Base-by-base conservation (phyloP, 2,888 invertebrate genomes). In the Dinocampus coccinellae region DNA sequence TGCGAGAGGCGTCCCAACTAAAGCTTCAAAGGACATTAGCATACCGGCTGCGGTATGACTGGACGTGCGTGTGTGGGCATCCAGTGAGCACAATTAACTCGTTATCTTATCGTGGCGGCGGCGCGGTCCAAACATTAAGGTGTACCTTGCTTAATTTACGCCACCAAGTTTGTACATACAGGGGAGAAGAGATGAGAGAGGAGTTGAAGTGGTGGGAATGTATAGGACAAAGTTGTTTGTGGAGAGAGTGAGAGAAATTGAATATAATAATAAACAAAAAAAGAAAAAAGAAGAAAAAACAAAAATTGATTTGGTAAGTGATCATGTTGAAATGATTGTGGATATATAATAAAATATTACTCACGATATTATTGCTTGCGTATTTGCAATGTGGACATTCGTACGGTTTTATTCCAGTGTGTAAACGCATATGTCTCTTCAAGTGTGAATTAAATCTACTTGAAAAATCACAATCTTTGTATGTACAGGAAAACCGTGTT, bases 341-440 rank as follows among this genome's bases (percentile, higher is more conserved):
- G 16, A 22, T 39, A 52, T 64, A 34, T 65, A 36, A n/a, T n/a
- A n/a, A n/a, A 29, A 34, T 64, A 47, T 34, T 55, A 60, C 74
- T 90, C 88, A 95, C 94, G 89, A 94, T 90, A 82, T 93, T 93
- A 76, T 93, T 95, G 85, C 94, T 94, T 4, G 91, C 92, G 80
- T 93, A 94, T 29, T 89, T 81, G 84, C 97, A 98, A 84, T 96
- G 92, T 0, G 94, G 94, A 87, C 98, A 98, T 66, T 90, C 90
- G 88, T 94, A 97, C 0, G 97, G 96, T 84, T 95, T 96, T 36
- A 92, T 90, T 3, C 95, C 95, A 3, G 92, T 93, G 85, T 97
- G 97, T 26, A 93, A 90, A 3, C 93, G 90, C 84, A 93, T 89
- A 85, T 97, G 97, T 61, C 96, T 90, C 81, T 92, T 93, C 79